phyloP scores from a whole-genome alignment of 2,113 vertebrate genomes.

The Chaetorhynchus papuensis region DNA sequence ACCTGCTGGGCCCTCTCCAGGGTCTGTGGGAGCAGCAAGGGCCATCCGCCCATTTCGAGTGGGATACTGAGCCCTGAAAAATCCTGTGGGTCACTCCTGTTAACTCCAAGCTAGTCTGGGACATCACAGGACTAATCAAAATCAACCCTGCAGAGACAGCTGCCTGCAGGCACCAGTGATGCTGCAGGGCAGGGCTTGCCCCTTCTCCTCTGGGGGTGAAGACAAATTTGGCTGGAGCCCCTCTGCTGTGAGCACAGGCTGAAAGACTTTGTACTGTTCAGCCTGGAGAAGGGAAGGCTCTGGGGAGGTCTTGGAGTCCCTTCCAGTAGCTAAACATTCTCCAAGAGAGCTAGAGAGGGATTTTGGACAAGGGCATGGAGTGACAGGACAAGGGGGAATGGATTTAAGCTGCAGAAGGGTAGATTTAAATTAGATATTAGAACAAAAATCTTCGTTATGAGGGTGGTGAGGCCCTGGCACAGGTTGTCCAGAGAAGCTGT shows the following conservation, averaged over 20 bases:
- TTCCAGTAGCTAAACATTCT: neutral
- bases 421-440: neutral
- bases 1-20: neutral
- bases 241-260: neutral
- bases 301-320: neutral
- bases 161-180: neutral
- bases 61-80: accelerated
- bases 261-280: neutral
- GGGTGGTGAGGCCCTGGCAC: neutral
- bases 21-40: neutral
- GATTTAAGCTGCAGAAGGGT: neutral
- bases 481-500: neutral
- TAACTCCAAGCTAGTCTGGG: neutral
- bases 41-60: neutral
- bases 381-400: neutral
- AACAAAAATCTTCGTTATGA: neutral
- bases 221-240: neutral
- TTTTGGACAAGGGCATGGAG: neutral
- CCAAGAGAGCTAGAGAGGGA: neutral
- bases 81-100: neutral
- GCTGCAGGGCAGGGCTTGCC: neutral
- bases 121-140: neutral
- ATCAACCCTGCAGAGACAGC: neutral
- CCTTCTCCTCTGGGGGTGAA: neutral
- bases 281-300: neutral